Evolutionary conservation across 2,888 invertebrate species (phyloP), one percentile per base, ranked within the genome.

Genomic region (Ornithoptera alexandrae): DNA sequence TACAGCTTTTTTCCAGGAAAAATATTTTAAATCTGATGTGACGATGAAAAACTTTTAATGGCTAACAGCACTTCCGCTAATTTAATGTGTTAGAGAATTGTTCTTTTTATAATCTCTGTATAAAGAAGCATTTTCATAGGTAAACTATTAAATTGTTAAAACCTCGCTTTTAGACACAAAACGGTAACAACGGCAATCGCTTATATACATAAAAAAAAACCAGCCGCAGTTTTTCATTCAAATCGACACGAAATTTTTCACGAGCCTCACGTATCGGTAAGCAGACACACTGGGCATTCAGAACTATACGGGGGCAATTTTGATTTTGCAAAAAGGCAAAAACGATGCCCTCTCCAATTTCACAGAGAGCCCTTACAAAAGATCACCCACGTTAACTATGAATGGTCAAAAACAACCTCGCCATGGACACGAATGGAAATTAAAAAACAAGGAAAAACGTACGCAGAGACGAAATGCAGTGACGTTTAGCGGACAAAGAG

Each of bases 321-420:
- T 85, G 88, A 88, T 86, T 84, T 83, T 76, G 81, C 83, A 91
- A 89, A 90, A 89, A 88, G 86, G 84, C 76, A 81, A 86, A 89
- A 88, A 84, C 83, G 81, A 76, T 82, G 83, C 86, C 84, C 89
- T 86, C 85, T 89, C 84, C 87, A 90, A 92, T 91, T 89, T 89
- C 84, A 87, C 85, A 86, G 86, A 92, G 89, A 90, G 89, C 90
- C 80, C 84, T 82, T 83, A 90, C 88, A 92, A 92, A 92, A 91
- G 90, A 88, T 89, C 90, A 90, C 90, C 88, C 89, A 86, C 87
- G 89, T 86, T 89, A 88, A 90, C 92, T 91, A 89, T 90, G 89
- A 90, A 90, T 89, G 88, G 86, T 79, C 84, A 85, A 88, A 89
- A 87, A 90, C 88, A 87, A 87, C 82, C 86, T 79, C 80, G 82